phyloP scores from a whole-genome alignment of 1,140 invertebrate species.

The Ruditapes philippinarum region DNA sequence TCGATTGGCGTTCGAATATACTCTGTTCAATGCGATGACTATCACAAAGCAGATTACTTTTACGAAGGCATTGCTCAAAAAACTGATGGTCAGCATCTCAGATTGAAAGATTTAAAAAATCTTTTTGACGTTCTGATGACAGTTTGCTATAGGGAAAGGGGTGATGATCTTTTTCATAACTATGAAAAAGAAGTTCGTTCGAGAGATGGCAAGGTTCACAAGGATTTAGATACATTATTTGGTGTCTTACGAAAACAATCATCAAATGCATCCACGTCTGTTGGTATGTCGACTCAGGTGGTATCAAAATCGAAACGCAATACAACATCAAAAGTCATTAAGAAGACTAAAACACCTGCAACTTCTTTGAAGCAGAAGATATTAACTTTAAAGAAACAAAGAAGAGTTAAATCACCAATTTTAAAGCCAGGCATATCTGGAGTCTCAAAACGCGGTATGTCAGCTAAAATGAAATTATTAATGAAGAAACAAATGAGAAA shows the following conservation, averaged over 20 bases:
- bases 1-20: conserved; percentile 66
- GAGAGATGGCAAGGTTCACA: not conserved
- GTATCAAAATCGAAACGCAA: not conserved
- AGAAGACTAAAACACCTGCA: not conserved
- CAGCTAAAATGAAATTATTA: not conserved
- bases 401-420: not conserved
- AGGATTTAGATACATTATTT: conserved; percentile 59
- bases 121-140: conserved; percentile 75
- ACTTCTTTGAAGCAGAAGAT: not conserved
- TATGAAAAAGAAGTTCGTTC: conserved; percentile 62
- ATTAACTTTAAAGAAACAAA: not conserved
- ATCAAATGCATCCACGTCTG: not conserved
- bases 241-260: conserved; percentile 8
- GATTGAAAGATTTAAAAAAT: conserved; percentile 68
- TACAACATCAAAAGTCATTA: not conserved
- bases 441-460: too few relatives aligned
- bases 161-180: conserved; percentile 65
- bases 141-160: conserved; percentile 71
- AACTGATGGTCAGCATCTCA: conserved; percentile 65
- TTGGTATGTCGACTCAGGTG: not conserved
- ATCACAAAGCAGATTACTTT: conserved; percentile 25
- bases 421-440: too few relatives aligned
- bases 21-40: conserved; percentile 17
- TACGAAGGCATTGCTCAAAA: conserved; percentile 48
- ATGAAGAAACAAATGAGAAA: not conserved